phyloP scores from a whole-genome alignment of 2,113 vertebrate species.

The Prionailurus bengalensis region DNA sequence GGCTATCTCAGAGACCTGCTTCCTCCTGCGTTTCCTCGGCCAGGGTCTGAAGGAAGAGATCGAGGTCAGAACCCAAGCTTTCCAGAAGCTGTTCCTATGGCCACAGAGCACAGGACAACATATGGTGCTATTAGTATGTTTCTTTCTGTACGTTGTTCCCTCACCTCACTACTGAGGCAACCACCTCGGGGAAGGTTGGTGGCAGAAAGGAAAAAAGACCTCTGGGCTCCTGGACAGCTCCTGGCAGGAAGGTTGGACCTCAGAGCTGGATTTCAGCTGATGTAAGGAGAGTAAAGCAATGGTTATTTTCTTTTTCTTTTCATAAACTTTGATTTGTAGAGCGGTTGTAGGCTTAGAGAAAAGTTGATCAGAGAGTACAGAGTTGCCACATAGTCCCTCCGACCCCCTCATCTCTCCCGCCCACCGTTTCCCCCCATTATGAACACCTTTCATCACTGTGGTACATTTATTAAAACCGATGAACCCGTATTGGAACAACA shows the following conservation, averaged over 20 bases:
- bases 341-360: slow-evolving; percentile 34
- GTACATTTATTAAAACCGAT: not conserved
- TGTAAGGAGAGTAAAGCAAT: not conserved
- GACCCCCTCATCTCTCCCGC: not conserved
- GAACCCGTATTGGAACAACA: not conserved
- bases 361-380: slow-evolving; percentile 35
- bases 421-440: slow-evolving; percentile 62
- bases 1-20: slow-evolving; percentile 9
- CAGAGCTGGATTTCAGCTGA: not conserved
- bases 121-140: accelerated
- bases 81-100: not conserved
- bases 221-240: not conserved
- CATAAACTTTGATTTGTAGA: not conserved
- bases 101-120: not conserved
- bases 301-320: not conserved
- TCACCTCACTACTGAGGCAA: not conserved
- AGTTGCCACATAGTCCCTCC: not conserved
- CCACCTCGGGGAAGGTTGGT: not conserved
- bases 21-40: slow-evolving; percentile 32
- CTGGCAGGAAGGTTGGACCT: not conserved
- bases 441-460: slow-evolving; percentile 11
- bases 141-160: not conserved
- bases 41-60: not conserved
- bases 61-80: slow-evolving; percentile 12
- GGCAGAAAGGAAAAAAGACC: not conserved